These are phyloP conservation scores for Hippocampus zosterae DNA, from an alignment of 2,113 vertebrate genomes.

Conservation along the genomic window DNA sequence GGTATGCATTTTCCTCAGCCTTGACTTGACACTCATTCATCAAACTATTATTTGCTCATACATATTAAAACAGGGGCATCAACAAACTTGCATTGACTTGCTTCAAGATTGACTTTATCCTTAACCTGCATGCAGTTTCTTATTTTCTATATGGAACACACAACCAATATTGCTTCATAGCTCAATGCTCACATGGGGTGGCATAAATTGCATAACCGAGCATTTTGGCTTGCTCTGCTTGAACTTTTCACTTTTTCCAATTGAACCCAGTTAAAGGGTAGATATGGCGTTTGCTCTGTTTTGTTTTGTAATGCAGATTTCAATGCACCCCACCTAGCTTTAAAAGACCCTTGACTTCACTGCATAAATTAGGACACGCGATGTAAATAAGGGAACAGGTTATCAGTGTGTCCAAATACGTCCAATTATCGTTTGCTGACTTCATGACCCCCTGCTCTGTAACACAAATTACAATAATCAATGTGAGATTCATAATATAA, in stretches of 20 bases:
- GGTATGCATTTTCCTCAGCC: not conserved
- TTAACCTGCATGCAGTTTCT: not conserved
- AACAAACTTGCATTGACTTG: constrained; percentile 2
- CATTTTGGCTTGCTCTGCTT: not conserved
- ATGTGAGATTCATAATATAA: too few relatives aligned
- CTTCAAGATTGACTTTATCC: not conserved
- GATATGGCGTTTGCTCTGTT: constrained; percentile 1
- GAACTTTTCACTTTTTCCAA: not conserved
- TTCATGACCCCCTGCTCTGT: not conserved
- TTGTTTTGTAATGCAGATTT: constrained; percentile 52
- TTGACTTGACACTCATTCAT: not conserved
- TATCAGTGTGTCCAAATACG: constrained; percentile 14
- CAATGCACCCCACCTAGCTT: constrained; percentile 1
- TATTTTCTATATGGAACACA: not conserved
- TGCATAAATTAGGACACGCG: constrained; percentile 21
- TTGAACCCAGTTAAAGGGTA: constrained; percentile 8
- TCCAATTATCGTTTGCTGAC: constrained; percentile 11
- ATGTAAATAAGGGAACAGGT: constrained; percentile 26
- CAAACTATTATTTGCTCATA: not conserved
- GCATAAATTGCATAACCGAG: constrained; percentile 3
- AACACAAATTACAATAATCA: too few relatives aligned
- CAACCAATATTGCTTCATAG: not conserved
- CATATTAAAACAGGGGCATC: not conserved
- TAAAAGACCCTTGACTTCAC: constrained; percentile 1
- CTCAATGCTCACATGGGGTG: not conserved